phyloP scores from a whole-genome alignment of 2,113 vertebrate genomes.

The Onychorhynchus coronatus region DNA sequence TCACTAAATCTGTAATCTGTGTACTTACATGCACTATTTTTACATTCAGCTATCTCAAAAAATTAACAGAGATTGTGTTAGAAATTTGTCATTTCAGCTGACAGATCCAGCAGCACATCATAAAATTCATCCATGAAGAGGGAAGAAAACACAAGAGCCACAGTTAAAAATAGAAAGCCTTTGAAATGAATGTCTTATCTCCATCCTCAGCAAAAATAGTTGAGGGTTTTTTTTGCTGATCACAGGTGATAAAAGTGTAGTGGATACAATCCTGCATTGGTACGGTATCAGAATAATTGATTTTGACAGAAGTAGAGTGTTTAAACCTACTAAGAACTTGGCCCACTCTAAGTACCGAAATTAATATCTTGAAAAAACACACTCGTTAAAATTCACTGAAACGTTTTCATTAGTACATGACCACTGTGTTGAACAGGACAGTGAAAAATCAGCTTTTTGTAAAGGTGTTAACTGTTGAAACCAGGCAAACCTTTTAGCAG shows the following conservation, averaged over 20 bases:
- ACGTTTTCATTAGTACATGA: not conserved
- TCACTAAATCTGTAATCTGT: not conserved
- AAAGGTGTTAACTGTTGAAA: not conserved
- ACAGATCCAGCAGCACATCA: not conserved
- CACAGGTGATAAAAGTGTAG: not conserved
- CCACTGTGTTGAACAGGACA: not conserved
- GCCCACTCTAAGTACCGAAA: not conserved
- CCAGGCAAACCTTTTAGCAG: not conserved
- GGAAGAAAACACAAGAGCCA: not conserved
- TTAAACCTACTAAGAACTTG: not conserved
- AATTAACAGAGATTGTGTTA: not conserved
- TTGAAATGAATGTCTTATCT: not conserved
- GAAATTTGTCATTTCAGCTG: conserved; percentile 12
- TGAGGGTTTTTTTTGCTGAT: not conserved
- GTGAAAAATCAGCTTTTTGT: not conserved
- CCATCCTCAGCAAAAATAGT: not conserved
- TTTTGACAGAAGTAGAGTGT: not conserved
- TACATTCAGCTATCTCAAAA: not conserved
- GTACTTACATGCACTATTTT: not conserved
- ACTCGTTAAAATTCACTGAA: not conserved
- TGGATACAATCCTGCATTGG: not conserved
- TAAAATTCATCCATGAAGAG: not conserved
- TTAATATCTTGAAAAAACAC: not conserved
- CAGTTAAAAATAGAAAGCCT: conserved; percentile 8
- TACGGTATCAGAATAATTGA: not conserved